phyloP scores from a whole-genome alignment of 1,140 invertebrate species.

The Pseudomyrmex sp. region DNA sequence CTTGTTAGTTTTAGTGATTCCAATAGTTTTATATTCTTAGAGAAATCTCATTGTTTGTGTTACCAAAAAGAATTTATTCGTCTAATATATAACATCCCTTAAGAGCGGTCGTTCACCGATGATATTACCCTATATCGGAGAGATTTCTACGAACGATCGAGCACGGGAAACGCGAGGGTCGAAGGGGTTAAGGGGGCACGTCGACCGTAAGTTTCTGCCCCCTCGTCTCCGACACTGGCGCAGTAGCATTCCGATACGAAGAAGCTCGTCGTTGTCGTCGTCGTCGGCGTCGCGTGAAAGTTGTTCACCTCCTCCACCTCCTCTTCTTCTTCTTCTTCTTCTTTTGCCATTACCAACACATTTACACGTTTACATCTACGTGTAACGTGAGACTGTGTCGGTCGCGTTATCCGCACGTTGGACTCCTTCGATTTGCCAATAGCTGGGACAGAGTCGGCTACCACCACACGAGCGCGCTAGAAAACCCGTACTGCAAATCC shows the following conservation, averaged over 20 bases:
- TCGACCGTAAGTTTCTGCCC: slow-evolving; percentile 33
- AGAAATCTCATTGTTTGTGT: not conserved
- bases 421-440: slow-evolving; percentile 55
- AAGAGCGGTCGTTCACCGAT: slow-evolving; percentile 1
- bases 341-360: not conserved
- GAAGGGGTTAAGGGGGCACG: slow-evolving; percentile 33
- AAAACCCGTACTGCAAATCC: slow-evolving; percentile 36
- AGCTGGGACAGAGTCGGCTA: slow-evolving; percentile 23
- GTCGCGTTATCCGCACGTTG: slow-evolving; percentile 18
- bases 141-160: slow-evolving; percentile 21
- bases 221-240: slow-evolving; percentile 20
- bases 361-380: not conserved
- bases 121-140: slow-evolving; percentile 17
- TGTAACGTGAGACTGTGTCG: slow-evolving; percentile 1
- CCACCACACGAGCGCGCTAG: slow-evolving; percentile 18
- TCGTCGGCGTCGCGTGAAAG: slow-evolving; percentile 52
- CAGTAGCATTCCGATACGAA: slow-evolving; percentile 56
- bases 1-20: too few relatives aligned
- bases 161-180: not conserved
- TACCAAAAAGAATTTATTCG: not conserved
- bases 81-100: slow-evolving; percentile 9
- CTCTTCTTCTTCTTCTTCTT: not conserved
- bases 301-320: slow-evolving; percentile 46
- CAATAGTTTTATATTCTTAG: not conserved
- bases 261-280: slow-evolving; percentile 40